A percentile compares a stretch with the other conserved stretches of the same genome.
phyloP scores from a whole-genome alignment of 2,888 invertebrate genomes.

The Urechis unicinctus region DNA sequence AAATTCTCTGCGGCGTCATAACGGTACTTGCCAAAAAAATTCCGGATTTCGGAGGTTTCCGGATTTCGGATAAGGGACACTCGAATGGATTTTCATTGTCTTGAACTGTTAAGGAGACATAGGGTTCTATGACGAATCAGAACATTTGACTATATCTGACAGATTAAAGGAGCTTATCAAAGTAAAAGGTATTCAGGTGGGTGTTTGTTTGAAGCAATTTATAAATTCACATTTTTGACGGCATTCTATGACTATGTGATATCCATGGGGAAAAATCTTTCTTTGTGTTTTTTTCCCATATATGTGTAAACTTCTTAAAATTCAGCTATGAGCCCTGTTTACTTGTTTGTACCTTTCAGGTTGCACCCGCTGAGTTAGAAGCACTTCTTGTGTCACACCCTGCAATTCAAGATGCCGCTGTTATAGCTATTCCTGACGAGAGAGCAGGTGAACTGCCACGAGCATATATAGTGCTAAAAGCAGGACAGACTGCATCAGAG shows the following conservation, averaged over 20 bases:
- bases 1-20: too few species aligned
- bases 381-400: conserved; percentile 67
- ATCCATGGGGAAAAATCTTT: background rate
- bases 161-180: conserved; percentile 17
- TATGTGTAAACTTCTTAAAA: background rate
- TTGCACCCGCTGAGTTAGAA: conserved; percentile 84
- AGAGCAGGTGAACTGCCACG: conserved; percentile 68
- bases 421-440: conserved; percentile 61
- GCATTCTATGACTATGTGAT: too few species aligned
- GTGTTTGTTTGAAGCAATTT: background rate
- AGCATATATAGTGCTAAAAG: conserved; percentile 65
- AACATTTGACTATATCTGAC: conserved; percentile 11
- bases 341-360: too few species aligned
- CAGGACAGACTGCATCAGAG: conserved; percentile 30
- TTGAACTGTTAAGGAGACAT: conserved; percentile 10
- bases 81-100: background rate
- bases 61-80: too few species aligned
- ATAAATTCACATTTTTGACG: conserved; percentile 25
- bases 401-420: conserved; percentile 70
- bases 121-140: conserved; percentile 9
- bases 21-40: too few species aligned
- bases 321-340: too few species aligned
- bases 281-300: background rate
- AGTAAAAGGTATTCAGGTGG: conserved; percentile 15
- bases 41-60: too few species aligned